These are phyloP conservation scores for Coecobrya sp. DNA, from an alignment of 2,888 invertebrate species.

Conservation along the genomic window DNA sequence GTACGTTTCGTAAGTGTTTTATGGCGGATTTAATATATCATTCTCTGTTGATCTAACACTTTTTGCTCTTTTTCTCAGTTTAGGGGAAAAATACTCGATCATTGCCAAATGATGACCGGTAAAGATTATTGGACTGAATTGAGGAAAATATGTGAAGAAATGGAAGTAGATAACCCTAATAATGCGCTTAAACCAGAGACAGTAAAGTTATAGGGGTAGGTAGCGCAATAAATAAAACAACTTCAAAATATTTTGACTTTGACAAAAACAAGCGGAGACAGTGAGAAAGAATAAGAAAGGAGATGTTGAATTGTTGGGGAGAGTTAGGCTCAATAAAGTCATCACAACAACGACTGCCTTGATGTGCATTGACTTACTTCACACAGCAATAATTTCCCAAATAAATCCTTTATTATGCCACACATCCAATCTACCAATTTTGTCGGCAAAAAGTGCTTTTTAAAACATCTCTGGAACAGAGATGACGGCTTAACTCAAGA, in stretches of 20 bases:
- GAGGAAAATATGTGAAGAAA: conserved; percentile 36
- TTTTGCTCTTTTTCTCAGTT: conserved; percentile 33
- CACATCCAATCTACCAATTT: conserved; percentile 52
- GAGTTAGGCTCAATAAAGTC: conserved; percentile 61
- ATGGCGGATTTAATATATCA: conserved; percentile 54
- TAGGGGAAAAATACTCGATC: conserved; percentile 2
- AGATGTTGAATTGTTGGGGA: conserved; percentile 9
- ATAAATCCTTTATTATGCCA: conserved; percentile 58
- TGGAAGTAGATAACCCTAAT: conserved; percentile 8
- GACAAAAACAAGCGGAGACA: conserved; percentile 56
- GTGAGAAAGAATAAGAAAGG: neutral
- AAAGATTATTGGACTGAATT: conserved; percentile 40
- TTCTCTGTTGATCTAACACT: conserved; percentile 23
- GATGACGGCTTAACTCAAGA: neutral
- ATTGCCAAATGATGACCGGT: conserved; percentile 59
- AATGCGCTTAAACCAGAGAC: conserved; percentile 27
- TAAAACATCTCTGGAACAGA: conserved; percentile 13
- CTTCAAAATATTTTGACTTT: conserved; percentile 72
- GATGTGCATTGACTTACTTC: conserved; percentile 59
- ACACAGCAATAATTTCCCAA: conserved; percentile 68
- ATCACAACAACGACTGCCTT: conserved; percentile 56
- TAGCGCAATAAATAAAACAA: conserved; percentile 42
- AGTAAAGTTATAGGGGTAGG: neutral
- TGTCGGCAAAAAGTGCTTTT: conserved; percentile 41
- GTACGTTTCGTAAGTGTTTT: conserved; percentile 54